phyloP scores from a whole-genome alignment of 2,797 vertebrate species.

The Gila robusta region DNA sequence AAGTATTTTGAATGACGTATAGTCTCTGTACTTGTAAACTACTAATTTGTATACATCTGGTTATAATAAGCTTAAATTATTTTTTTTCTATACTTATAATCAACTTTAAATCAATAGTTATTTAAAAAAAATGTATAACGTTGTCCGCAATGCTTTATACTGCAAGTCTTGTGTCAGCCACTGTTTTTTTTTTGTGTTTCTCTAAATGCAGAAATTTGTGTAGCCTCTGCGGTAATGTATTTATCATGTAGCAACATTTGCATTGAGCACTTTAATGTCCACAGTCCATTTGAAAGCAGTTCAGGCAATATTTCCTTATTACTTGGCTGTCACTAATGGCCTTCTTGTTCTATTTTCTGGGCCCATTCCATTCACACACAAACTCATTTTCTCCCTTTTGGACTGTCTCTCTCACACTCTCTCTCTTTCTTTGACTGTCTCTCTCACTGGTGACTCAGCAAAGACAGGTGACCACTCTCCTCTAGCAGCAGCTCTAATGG shows the following conservation, averaged over 20 bases:
- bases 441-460: slow-evolving; percentile 51
- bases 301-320: slow-evolving; percentile 22
- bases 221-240: slow-evolving; percentile 18
- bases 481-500: slow-evolving; percentile 41
- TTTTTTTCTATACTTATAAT: background rate
- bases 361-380: slow-evolving; percentile 12
- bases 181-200: slow-evolving; percentile 15
- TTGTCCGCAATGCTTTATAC: background rate
- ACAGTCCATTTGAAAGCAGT: slow-evolving; percentile 33
- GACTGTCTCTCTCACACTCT: background rate
- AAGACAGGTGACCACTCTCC: slow-evolving; percentile 26
- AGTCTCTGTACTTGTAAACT: background rate
- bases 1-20: background rate
- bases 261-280: slow-evolving; percentile 29
- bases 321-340: slow-evolving; percentile 34
- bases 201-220: background rate
- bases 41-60: background rate
- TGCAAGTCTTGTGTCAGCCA: background rate
- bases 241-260: slow-evolving; percentile 20
- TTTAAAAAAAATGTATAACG: no score
- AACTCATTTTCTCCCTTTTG: background rate
- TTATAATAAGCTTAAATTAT: background rate
- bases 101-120: background rate
- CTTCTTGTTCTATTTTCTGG: slow-evolving; percentile 36
- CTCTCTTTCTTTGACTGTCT: background rate